Evolutionary conservation across 2,113 vertebrate genomes (phyloP).

Genomic region (Chamaea fasciata): DNA sequence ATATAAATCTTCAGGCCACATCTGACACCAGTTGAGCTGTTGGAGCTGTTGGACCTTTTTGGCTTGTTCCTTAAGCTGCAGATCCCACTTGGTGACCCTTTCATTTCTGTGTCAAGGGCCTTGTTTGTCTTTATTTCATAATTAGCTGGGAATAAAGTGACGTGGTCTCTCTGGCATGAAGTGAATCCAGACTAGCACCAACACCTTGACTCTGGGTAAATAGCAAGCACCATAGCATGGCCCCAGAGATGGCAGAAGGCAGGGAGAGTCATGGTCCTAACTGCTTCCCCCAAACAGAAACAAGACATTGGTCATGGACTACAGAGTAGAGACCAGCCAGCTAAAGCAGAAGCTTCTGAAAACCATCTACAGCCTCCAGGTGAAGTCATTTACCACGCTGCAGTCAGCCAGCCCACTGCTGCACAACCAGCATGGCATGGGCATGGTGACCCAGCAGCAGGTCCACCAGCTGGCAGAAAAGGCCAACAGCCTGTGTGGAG

Average conservation of each 20-base stretch:
- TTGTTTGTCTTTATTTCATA: neutral
- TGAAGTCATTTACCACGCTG: slow-evolving; percentile 12
- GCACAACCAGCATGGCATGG: slow-evolving; percentile 21
- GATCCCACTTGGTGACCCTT: neutral
- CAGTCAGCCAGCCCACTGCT: slow-evolving; percentile 36
- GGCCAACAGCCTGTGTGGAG: slow-evolving; percentile 14
- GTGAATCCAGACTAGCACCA: neutral
- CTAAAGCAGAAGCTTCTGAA: slow-evolving; percentile 67
- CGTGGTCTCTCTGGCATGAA: accelerated
- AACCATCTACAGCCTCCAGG: slow-evolving; percentile 55
- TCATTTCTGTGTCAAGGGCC: neutral
- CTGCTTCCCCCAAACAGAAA: neutral
- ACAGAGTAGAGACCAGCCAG: slow-evolving; percentile 26
- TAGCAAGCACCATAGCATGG: neutral
- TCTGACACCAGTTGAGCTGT: neutral
- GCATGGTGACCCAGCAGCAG: slow-evolving; percentile 57
- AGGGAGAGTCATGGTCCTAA: neutral
- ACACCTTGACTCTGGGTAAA: neutral
- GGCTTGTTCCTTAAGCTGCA: neutral
- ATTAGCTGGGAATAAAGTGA: neutral
- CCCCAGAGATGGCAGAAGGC: neutral
- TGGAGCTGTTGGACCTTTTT: neutral
- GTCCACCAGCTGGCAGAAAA: slow-evolving; percentile 61
- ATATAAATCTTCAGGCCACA: neutral
- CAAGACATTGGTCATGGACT: slow-evolving; percentile 41